Base-by-base conservation (phyloP, 2,888 invertebrate species). In the Scotopteryx bipunctaria region DNA sequence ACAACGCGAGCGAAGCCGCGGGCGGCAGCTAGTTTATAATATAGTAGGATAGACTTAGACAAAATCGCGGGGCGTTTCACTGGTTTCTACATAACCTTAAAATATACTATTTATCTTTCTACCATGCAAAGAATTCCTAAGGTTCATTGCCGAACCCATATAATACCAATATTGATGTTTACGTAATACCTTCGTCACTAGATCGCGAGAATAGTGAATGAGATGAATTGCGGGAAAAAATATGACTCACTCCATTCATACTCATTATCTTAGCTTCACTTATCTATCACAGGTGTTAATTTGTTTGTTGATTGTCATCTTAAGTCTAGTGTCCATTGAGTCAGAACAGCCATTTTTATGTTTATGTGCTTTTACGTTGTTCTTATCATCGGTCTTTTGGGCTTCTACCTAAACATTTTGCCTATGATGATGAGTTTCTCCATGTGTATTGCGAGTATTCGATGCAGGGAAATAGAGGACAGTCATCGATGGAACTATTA, bases 221-320 rank as follows among this genome's bases (percentile, higher is more conserved):
- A 52, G 41, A 43, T 46, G 50, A 64, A 66, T 71, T 61, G 66
- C 66, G 67, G 67, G 74, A 76, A 77, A 69, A 33, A 61, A 27
- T 40, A 41, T 76, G 69, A 71, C 48, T 79, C 77, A 78, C 9
- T 63, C 54, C 71, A 77, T 73, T 73, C 72, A 76, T 66, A 59
- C n/a, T n/a, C 63, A 55, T 42, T 69, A 65, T 55, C 60, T 69
- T 62, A 69, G 57, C 45, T 56, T 47, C 32, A 57, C 47, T 35
- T 64, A 59, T 54, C 52, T 53, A 55, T 48, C 49, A 46, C 58
- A 66, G 65, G 65, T 70, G 69, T 25, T 66, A 66, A 66, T 63
- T 57, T 50, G 47, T 50, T 50, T 61, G 55, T 44, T 64, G 59
- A 59, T 59, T 43, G 44, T 46, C 56, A 50, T 60, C 55, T 52